Evolutionary conservation across 2,797 vertebrate species (phyloP).

Genomic region (Danio albolineatus): DNA sequence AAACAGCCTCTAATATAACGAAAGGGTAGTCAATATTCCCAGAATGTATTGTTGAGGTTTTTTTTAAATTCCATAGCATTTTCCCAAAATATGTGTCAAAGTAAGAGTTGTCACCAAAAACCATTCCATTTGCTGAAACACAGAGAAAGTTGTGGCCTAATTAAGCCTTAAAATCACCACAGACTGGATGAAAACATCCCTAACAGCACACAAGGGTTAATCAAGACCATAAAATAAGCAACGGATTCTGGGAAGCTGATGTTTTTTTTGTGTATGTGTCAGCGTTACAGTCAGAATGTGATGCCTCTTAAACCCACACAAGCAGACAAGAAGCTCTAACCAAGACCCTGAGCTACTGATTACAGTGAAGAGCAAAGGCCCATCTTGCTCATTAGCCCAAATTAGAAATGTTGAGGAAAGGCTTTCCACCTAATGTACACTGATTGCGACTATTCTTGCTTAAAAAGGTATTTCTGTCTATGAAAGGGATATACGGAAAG

Average conservation of each 20-base stretch:
- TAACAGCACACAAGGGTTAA: background rate
- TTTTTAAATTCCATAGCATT: too few relatives aligned
- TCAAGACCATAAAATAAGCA: constrained; percentile 13
- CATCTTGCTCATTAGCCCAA: constrained; percentile 42
- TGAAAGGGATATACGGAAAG: constrained; percentile 32
- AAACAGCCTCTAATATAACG: too few relatives aligned
- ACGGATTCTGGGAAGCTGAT: constrained; percentile 17
- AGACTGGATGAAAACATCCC: too few relatives aligned
- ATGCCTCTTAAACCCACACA: constrained; percentile 28
- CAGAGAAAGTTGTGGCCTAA: too few relatives aligned
- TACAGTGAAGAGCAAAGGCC: constrained; percentile 20
- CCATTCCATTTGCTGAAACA: too few relatives aligned
- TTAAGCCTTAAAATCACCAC: too few relatives aligned
- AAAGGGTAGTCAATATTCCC: too few relatives aligned
- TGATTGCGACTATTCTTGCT: constrained; percentile 38
- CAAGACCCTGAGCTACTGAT: constrained; percentile 20
- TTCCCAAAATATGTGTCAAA: too few relatives aligned
- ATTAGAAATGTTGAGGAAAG: constrained; percentile 17
- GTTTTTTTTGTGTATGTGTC: background rate
- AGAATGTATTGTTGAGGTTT: too few relatives aligned
- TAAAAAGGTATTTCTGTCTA: constrained; percentile 45
- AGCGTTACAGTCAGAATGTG: constrained; percentile 11
- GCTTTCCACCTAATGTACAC: constrained; percentile 21
- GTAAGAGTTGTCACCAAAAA: too few relatives aligned
- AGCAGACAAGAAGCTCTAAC: background rate